Percentiles rank a stretch among this genome's conserved stretches.
These are phyloP conservation scores for Neosilurus mollespiculum DNA, from an alignment of 2,797 vertebrate genomes.

Conservation along the genomic window DNA sequence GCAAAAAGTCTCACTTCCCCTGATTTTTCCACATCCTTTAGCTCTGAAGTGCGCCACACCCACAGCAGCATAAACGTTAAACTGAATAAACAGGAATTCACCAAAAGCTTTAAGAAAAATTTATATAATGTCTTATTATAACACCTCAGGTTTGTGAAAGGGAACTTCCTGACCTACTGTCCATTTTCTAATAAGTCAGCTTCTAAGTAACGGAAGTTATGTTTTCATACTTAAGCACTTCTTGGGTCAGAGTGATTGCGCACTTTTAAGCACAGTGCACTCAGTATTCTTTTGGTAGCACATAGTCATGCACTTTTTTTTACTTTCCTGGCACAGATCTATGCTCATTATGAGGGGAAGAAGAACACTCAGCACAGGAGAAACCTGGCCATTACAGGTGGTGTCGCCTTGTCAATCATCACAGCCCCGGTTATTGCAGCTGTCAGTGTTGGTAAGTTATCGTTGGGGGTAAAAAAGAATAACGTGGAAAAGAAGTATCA, in stretches of 20 bases:
- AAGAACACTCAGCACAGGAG: slow-evolving; percentile 92
- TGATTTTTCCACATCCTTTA: slow-evolving; percentile 2
- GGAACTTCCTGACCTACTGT: not conserved
- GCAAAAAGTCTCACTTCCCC: slow-evolving; percentile 28
- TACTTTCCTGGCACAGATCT: slow-evolving; percentile 78
- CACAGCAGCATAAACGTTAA: not conserved
- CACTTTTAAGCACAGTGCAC: not conserved
- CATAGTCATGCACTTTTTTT: not conserved
- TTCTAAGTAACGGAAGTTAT: not conserved
- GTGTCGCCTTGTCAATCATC: slow-evolving; percentile 93
- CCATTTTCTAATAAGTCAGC: not conserved
- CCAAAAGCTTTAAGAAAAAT: slow-evolving; percentile 5
- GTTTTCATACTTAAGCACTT: not conserved
- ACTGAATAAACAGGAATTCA: slow-evolving; percentile 20
- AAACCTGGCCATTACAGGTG: slow-evolving; percentile 96
- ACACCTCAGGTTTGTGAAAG: not conserved
- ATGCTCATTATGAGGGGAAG: slow-evolving; percentile 94
- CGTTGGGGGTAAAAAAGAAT: not conserved
- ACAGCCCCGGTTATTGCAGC: slow-evolving; percentile 97
- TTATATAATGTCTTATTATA: not conserved
- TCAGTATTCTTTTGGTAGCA: not conserved
- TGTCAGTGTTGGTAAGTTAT: slow-evolving; percentile 90
- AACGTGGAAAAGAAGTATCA: not conserved
- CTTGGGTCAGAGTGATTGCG: not conserved
- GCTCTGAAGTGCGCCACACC: not conserved